Evolutionary conservation across 2,113 vertebrate species (phyloP).

Genomic region (Hydrolagus affinis): DNA sequence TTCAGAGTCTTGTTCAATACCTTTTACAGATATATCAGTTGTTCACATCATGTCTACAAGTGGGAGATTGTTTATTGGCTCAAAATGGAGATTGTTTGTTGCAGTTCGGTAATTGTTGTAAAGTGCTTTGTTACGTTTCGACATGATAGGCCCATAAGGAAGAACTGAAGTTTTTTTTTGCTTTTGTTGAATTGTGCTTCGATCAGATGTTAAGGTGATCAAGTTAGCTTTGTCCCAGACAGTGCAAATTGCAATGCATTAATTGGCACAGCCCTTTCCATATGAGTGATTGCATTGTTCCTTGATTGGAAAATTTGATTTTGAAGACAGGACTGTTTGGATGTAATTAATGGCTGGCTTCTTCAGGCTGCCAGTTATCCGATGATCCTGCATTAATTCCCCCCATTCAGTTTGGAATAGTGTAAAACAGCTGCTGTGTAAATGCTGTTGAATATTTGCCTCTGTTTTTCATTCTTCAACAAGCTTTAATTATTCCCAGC

Average conservation of each 20-base stretch:
- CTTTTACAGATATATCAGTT: too few species aligned
- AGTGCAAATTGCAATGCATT: background rate
- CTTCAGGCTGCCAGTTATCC: background rate
- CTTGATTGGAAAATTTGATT: background rate
- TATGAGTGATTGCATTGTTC: background rate
- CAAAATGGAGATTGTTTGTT: too few species aligned
- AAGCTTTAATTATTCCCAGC: conserved; percentile 22
- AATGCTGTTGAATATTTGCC: background rate
- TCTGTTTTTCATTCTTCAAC: background rate
- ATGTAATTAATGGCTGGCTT: background rate
- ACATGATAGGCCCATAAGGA: too few species aligned
- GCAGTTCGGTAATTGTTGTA: too few species aligned
- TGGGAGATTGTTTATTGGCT: too few species aligned
- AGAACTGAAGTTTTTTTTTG: too few species aligned
- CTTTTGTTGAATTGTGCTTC: background rate
- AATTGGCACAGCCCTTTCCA: background rate
- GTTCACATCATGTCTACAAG: too few species aligned
- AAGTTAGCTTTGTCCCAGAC: background rate
- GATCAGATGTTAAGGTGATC: background rate
- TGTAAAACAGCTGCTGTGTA: background rate
- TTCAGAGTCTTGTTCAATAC: too few species aligned
- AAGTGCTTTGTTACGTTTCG: too few species aligned
- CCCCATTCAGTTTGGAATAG: background rate
- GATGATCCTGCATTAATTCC: background rate
- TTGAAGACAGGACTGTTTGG: background rate